A percentile compares a stretch with the other conserved stretches of the same genome.
These are phyloP conservation scores for Peromyscus polionotus DNA, from an alignment of 2,113 vertebrate species.

Conservation along the genomic window DNA sequence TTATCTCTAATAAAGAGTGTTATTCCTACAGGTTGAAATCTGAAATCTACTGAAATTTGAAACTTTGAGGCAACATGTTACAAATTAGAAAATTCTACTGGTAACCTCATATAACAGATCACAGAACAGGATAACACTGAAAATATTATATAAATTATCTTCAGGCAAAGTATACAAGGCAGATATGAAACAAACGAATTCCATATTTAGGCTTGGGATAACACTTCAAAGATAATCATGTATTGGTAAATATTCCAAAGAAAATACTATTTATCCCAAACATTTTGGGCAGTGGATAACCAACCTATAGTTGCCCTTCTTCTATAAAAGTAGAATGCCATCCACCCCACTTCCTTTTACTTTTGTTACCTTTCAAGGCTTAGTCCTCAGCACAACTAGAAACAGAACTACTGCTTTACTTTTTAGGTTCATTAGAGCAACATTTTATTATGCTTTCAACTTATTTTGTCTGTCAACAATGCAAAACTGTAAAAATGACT, in stretches of 20 bases:
- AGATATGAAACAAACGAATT: neutral
- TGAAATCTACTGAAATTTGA: neutral
- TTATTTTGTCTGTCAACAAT: conserved; percentile 51
- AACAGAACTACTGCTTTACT: neutral
- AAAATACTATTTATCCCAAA: neutral
- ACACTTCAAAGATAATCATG: neutral
- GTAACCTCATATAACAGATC: neutral
- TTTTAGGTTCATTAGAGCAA: neutral
- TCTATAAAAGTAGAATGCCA: neutral
- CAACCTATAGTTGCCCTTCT: neutral
- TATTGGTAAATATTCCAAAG: neutral
- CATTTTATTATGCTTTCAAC: neutral
- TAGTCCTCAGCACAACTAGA: neutral
- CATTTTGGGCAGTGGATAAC: neutral
- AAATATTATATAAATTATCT: neutral
- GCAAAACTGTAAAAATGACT: neutral
- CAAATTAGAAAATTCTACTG: neutral
- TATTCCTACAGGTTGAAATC: neutral
- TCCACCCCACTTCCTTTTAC: neutral
- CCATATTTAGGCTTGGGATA: neutral
- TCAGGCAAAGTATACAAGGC: neutral
- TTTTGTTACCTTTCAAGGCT: neutral
- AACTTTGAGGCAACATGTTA: neutral
- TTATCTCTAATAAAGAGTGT: neutral
- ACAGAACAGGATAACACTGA: neutral